Evolutionary conservation across 2,888 invertebrate species (phyloP), one percentile per base, ranked within the genome.

Genomic region (Caenorhabditis zanzibari): DNA sequence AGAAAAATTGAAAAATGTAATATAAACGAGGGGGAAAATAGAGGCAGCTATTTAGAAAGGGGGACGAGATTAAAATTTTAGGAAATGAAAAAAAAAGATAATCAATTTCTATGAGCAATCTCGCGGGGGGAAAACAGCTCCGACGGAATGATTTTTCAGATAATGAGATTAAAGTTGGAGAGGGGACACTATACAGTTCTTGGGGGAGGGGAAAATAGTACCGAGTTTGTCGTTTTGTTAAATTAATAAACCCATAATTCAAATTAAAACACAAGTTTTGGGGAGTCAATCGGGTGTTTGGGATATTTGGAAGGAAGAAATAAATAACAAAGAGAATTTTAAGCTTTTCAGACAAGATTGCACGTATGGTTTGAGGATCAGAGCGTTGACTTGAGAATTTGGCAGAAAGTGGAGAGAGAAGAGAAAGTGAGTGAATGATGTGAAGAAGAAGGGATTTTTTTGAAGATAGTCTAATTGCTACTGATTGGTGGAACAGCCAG

Each of bases 311-410:
- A 35, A 19, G 12, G 1, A 71, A 38, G 28, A 28, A 49, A 75
- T 9, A 52, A 41, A 76, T 49, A 68, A n/a, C n/a, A n/a, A 59
- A 24, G 41, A n/a, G n/a, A 74, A 28, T 44, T 47, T 54, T 44
- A 75, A n/a, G 24, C 22, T 35, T 49, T 71, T 32, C 64, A 49
- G 49, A 79, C 79, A 79, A 79, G 79, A 79, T 79, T 79, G 79
- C 79, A 79, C 79, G 56, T 79, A 63, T 28, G n/a, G 19, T n/a
- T 54, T 79, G 79, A 79, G 64, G 71, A 79, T 79, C 79, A 69
- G 12, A 12, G 69, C 54, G 71, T 77, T 69, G 69, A 76, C 47
- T 77, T 61, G 61, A 61, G 35, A 32, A 10, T 47, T 44, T 54
- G 77, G 77, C 77, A 77, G 68, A 47, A 26, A 26, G 52, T 32